Conservation (phyloP, 2,113 vertebrate species). For the Arvicanthis niloticus region DNA sequence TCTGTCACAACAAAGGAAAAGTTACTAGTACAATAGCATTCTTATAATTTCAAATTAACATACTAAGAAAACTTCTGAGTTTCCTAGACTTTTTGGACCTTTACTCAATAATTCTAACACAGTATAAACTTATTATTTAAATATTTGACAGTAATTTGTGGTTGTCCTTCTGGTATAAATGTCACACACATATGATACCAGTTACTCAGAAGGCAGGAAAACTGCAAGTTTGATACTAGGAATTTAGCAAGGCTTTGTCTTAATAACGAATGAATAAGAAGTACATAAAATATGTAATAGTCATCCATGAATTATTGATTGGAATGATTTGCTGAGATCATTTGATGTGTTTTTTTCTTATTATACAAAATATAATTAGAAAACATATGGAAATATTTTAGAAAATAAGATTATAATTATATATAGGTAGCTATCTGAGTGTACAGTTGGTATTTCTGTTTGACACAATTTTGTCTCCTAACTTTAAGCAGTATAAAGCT, state of each 20-base stretch:
- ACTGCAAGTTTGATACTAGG: background rate
- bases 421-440: background rate
- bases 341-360: background rate
- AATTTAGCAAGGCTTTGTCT: background rate
- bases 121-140: background rate
- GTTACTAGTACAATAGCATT: background rate
- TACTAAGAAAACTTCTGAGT: background rate
- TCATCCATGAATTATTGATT: background rate
- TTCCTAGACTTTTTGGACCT: background rate
- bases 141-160: background rate
- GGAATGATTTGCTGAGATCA: background rate
- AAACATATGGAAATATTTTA: background rate
- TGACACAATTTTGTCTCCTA: background rate
- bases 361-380: background rate
- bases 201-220: background rate
- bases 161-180: background rate
- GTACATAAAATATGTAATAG: background rate
- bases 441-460: background rate
- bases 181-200: background rate
- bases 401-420: background rate
- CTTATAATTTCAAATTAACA: background rate
- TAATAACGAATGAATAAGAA: background rate
- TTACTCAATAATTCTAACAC: background rate
- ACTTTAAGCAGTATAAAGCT: background rate
- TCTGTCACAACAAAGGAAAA: background rate